Evolutionary conservation across 2,113 vertebrate genomes (phyloP).

Genomic region (Vidua chalybeata): DNA sequence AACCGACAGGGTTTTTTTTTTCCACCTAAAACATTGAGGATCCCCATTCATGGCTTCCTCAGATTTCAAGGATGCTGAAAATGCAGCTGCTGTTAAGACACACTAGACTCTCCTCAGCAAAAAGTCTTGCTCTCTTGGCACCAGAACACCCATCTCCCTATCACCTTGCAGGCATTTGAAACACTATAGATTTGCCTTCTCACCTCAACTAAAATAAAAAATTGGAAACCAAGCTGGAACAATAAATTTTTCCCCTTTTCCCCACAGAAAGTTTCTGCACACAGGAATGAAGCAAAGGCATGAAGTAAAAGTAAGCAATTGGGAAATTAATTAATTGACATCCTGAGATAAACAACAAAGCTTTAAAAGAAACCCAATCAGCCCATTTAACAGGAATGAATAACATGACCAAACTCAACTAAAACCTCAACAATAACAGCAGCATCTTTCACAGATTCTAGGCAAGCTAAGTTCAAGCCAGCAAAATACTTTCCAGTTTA

Average conservation of each 20-base stretch:
- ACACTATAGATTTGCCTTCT: conserved; percentile 7
- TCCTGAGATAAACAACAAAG: not conserved
- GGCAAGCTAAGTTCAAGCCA: conserved; percentile 53
- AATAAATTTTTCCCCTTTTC: not conserved
- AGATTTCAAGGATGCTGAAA: not conserved
- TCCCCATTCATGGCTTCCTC: not conserved
- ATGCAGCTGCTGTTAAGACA: not conserved
- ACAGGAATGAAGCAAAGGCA: not conserved
- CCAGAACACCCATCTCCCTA: not conserved
- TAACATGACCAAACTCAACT: conserved; percentile 8
- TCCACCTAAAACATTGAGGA: not conserved
- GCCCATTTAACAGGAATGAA: not conserved
- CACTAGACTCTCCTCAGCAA: not conserved
- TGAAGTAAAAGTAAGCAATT: not conserved
- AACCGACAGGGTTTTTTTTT: not conserved
- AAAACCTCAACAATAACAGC: conserved; percentile 10
- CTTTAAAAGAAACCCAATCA: not conserved
- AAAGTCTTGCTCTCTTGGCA: not conserved
- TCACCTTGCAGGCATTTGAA: conserved; percentile 27
- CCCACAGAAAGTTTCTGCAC: not conserved
- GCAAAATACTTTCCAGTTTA: conserved; percentile 76
- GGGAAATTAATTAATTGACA: not conserved
- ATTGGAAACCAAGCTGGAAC: conserved; percentile 19
- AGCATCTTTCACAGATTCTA: conserved; percentile 30
- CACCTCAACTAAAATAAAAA: conserved; percentile 22